Conservation (phyloP, 2,888 invertebrate species). For the Escarpia spicata region DNA sequence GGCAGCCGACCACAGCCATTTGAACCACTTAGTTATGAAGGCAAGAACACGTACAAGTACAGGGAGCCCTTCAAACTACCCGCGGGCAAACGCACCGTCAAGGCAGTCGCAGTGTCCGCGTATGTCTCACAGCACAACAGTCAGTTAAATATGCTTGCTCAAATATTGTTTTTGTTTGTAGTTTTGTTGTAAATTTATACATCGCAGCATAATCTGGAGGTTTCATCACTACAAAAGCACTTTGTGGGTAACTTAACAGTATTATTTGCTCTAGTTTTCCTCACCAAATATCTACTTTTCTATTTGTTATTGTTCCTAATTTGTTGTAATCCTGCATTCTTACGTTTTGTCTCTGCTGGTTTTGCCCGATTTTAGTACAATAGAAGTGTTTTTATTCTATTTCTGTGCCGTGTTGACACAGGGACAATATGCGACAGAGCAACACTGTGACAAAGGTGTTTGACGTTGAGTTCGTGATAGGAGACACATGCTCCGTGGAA, state of each 20-base stretch:
- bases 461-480: conserved; percentile 60
- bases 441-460: conserved; percentile 63
- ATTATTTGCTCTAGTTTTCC: too few species aligned
- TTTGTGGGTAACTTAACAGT: neutral
- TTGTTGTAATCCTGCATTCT: too few species aligned
- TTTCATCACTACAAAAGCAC: neutral
- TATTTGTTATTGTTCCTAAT: too few species aligned
- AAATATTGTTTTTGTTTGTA: neutral
- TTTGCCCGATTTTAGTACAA: neutral
- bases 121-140: conserved; percentile 40
- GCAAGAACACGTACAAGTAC: conserved; percentile 61
- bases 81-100: conserved; percentile 63
- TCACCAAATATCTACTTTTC: too few species aligned
- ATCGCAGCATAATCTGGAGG: neutral
- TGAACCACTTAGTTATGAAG: conserved; percentile 52
- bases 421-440: conserved; percentile 63
- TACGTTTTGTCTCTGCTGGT: too few species aligned
- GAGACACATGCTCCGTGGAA: conserved; percentile 44
- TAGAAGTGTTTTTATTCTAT: neutral
- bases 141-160: neutral
- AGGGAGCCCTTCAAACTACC: conserved; percentile 63
- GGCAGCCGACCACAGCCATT: conserved; percentile 65
- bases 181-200: neutral
- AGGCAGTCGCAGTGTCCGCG: conserved; percentile 63
- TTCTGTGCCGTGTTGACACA: conserved; percentile 35